These are phyloP conservation scores for Eulacestoma nigropectus DNA, from an alignment of 2,113 vertebrate genomes.

Conservation along the genomic window DNA sequence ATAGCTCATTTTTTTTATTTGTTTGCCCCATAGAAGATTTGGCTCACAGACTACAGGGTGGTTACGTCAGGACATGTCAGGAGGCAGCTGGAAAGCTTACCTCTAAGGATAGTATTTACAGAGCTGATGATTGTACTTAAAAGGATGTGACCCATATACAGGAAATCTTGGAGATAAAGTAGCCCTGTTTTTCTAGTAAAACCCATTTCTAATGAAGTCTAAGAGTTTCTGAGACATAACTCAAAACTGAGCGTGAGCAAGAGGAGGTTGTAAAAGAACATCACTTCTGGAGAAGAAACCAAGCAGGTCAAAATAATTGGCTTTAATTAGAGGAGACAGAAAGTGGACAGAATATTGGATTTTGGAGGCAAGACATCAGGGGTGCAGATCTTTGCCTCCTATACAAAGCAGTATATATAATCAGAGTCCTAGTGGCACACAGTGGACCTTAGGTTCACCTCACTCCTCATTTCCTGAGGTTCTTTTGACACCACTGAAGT, in stretches of 20 bases:
- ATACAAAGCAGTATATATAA: background rate
- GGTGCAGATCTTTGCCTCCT: background rate
- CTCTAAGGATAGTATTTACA: background rate
- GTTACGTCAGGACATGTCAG: background rate
- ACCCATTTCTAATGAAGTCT: slow-evolving; percentile 2
- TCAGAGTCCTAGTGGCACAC: background rate
- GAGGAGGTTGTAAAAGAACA: background rate
- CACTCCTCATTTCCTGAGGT: slow-evolving; percentile 49
- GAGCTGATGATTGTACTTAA: background rate
- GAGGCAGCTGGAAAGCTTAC: background rate
- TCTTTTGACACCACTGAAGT: slow-evolving; percentile 33
- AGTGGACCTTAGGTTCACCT: slow-evolving; percentile 21
- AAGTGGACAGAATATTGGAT: background rate
- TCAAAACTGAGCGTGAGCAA: background rate
- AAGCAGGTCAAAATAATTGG: background rate
- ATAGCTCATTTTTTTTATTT: background rate
- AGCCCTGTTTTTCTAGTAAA: background rate
- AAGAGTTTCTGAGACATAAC: background rate
- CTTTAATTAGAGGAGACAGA: background rate
- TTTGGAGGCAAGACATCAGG: background rate
- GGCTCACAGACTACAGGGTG: background rate
- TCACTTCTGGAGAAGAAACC: background rate
- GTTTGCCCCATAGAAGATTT: background rate
- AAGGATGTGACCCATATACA: background rate
- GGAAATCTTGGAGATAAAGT: slow-evolving; percentile 23